Evolutionary conservation across 37 sponge, comb jelly and placozoan genomes (phyloP), one percentile per base, ranked within the genome.

Genomic region (Lycopodina hypogea): DNA sequence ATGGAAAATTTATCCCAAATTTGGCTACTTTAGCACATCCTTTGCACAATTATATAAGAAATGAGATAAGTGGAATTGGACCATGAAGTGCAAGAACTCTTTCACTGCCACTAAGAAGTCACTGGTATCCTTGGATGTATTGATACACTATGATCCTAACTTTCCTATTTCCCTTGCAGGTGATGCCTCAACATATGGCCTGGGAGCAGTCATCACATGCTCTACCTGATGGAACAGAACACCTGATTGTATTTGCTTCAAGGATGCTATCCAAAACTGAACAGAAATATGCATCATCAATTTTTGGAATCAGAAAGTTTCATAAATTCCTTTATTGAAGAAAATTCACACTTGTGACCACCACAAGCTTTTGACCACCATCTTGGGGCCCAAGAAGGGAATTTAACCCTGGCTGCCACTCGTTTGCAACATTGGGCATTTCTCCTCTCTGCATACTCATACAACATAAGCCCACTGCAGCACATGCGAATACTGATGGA

Each of bases 161-260:
- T 36, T 75, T 18, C 84, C 84, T 35, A 86, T 80, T 79, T 65
- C 14, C 26, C 53, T 55, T 74, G 52, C n/a, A n/a, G 42, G 60
- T 23, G 18, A 59, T 59, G 60, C 60, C 28, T 66, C 67, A 18
- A 28, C 67, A 66, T 66, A 66, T 66, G 67, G 67, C 3, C 17
- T 12, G 18, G 67, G 67, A 7, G 37, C 67, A 2, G 67, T 66
- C 37, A 66, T 32, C 67, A 26, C 67, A 66, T 34, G 36, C 26
- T 7, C 34, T 66, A 36, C 67, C 67, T 18, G 67, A 66, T 66
- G 67, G 37, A 6, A 66, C 36, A 12, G 63, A 62, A 24, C 23
- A 24, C 38, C 87, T 75, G 28, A 81, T 71, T 15, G 81, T 81
- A 14, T 81, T 75, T 51, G 81, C 81, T 17, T 86, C 87, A 23